Conservation (phyloP, 1,140 invertebrate genomes). For the Druon quercuslanigerum region DNA sequence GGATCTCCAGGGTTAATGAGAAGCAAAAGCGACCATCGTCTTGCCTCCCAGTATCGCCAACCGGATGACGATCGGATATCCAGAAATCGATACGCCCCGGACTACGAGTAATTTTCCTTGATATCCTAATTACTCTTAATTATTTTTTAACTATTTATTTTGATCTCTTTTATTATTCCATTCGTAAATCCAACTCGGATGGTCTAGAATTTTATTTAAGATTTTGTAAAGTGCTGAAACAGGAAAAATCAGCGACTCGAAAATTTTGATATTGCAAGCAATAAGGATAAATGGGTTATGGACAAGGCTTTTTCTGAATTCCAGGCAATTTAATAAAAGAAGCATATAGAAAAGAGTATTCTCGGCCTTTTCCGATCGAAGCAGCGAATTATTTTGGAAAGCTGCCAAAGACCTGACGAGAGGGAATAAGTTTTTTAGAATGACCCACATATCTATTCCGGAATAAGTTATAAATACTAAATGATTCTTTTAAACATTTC, state of each 20-base stretch:
- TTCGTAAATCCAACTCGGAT: too few species aligned
- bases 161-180: too few species aligned
- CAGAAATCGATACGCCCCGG: constrained; percentile 73
- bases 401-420: constrained; percentile 55
- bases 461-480: constrained; percentile 62
- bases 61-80: constrained; percentile 82
- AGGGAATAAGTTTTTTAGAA: constrained; percentile 61
- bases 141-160: neutral
- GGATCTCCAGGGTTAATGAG: constrained; percentile 87
- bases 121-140: constrained; percentile 6
- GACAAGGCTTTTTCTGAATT: constrained; percentile 26
- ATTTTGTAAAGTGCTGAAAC: constrained; percentile 1
- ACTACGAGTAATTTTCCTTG: constrained; percentile 69
- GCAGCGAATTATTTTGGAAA: constrained; percentile 63
- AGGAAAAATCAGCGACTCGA: constrained; percentile 26
- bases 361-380: constrained; percentile 58
- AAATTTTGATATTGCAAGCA: constrained; percentile 24
- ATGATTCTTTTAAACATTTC: constrained; percentile 44
- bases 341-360: constrained; percentile 50
- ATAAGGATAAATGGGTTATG: constrained; percentile 37
- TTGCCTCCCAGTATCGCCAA: constrained; percentile 91
- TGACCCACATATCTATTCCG: constrained; percentile 63
- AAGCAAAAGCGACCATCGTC: constrained; percentile 94
- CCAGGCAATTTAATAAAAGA: constrained; percentile 49
- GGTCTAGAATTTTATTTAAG: neutral